Evolutionary conservation across 2,113 vertebrate species (phyloP).

Genomic region (Mionectes macconnelli): DNA sequence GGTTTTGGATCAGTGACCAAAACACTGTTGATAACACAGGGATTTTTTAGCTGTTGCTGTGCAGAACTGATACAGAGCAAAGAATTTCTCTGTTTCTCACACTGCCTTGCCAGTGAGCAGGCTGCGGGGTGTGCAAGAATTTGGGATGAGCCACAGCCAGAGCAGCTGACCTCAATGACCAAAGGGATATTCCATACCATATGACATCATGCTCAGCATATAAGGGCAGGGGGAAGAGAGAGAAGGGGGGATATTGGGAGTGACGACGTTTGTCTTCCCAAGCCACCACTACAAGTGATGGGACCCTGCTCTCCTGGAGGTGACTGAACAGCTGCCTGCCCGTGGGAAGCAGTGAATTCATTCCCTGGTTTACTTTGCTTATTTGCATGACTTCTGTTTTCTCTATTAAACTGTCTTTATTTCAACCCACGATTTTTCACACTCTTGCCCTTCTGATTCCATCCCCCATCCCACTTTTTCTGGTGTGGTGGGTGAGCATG

Average conservation of each 20-base stretch:
- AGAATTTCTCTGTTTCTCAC: neutral
- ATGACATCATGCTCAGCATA: neutral
- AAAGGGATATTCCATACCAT: neutral
- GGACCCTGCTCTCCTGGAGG: neutral
- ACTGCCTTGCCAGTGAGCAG: rapidly evolving
- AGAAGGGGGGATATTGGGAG: neutral
- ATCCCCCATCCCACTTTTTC: neutral
- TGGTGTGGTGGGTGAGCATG: neutral
- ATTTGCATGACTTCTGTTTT: rapidly evolving
- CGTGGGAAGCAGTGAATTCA: neutral
- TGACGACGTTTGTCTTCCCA: rapidly evolving
- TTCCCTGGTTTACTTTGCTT: neutral
- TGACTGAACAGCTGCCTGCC: neutral
- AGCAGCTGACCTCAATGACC: neutral
- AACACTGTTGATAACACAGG: neutral
- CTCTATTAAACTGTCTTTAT: neutral
- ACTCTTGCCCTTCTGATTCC: neutral
- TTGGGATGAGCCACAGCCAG: neutral
- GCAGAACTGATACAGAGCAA: neutral
- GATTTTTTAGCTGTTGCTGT: neutral
- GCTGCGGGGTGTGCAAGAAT: neutral
- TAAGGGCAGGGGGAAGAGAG: neutral
- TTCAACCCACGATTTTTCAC: neutral
- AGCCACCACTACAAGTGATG: neutral
- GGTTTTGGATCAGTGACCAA: neutral